These are phyloP conservation scores for Augiades crinisus DNA, from an alignment of 2,888 invertebrate species.

Conservation along the genomic window DNA sequence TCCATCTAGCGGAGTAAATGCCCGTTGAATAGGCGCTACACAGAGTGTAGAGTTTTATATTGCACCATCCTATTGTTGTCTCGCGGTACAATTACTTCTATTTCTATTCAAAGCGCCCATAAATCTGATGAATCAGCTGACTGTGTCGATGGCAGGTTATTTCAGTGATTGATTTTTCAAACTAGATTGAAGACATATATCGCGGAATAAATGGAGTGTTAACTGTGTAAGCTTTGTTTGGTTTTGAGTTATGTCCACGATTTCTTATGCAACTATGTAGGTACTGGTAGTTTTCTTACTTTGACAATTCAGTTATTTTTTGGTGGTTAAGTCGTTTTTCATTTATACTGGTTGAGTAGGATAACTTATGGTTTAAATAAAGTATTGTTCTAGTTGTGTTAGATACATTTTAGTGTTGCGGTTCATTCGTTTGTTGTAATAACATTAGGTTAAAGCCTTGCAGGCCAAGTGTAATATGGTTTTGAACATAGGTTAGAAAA, in stretches of 20 bases:
- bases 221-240: slow-evolving; percentile 19
- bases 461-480: too few species aligned
- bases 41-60: slow-evolving; percentile 35
- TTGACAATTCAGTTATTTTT: too few species aligned
- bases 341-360: too few species aligned
- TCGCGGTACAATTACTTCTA: slow-evolving; percentile 36
- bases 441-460: too few species aligned
- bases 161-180: slow-evolving; percentile 25
- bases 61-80: slow-evolving; percentile 33
- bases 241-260: slow-evolving; percentile 2
- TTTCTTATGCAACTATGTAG: slow-evolving; percentile 1
- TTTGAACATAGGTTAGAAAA: too few species aligned
- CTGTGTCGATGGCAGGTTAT: slow-evolving; percentile 23
- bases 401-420: too few species aligned
- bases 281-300: too few species aligned
- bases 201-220: slow-evolving; percentile 18
- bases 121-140: slow-evolving; percentile 32
- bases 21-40: slow-evolving; percentile 40
- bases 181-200: slow-evolving; percentile 21
- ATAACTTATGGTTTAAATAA: too few species aligned
- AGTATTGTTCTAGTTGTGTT: too few species aligned
- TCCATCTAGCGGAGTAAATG: slow-evolving; percentile 46
- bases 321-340: too few species aligned
- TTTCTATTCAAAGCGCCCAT: slow-evolving; percentile 36
- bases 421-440: too few species aligned